A percentile compares a stretch with the other conserved stretches of the same genome.
Conservation (phyloP, 2,113 vertebrate species). For the Hirundichthys speculiger region DNA sequence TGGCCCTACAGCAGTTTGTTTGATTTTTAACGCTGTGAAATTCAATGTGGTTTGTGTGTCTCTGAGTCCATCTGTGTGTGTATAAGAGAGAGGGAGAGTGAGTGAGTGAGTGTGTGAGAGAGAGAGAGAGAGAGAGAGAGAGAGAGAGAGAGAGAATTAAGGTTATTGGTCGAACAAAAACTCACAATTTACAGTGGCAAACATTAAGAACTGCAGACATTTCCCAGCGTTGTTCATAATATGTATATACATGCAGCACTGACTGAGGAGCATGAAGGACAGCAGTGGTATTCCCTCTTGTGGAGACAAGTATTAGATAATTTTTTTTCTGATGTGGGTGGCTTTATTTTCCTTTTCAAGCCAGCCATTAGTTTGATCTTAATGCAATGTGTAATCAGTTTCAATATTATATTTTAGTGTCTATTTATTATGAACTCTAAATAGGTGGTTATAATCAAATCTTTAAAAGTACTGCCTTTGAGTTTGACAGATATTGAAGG, state of each 20-base stretch:
- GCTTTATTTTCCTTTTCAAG: too few species aligned
- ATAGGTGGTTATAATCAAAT: too few species aligned
- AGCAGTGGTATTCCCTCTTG: not conserved
- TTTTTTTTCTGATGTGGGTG: not conserved
- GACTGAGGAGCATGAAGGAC: not conserved
- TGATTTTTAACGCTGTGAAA: conserved; percentile 33
- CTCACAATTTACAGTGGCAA: not conserved
- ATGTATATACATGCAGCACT: not conserved
- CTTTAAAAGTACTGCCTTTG: too few species aligned
- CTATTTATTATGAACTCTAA: too few species aligned
- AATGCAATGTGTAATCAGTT: too few species aligned
- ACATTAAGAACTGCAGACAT: not conserved
- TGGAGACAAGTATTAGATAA: not conserved
- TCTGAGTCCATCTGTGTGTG: conserved; percentile 8
- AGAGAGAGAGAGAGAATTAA: not conserved
- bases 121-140: not conserved
- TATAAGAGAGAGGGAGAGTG: too few species aligned
- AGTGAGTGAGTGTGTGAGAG: not conserved
- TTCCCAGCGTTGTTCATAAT: not conserved
- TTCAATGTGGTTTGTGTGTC: conserved; percentile 19
- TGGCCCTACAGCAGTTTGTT: conserved; percentile 43
- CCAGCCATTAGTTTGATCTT: too few species aligned
- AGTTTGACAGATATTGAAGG: too few species aligned
- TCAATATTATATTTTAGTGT: too few species aligned
- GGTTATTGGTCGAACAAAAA: conserved; percentile 6